Percentiles rank a stretch among this genome's conserved stretches.
phyloP scores from a whole-genome alignment of 64 coral and sea anemone genomes.

The Montipora sp. region DNA sequence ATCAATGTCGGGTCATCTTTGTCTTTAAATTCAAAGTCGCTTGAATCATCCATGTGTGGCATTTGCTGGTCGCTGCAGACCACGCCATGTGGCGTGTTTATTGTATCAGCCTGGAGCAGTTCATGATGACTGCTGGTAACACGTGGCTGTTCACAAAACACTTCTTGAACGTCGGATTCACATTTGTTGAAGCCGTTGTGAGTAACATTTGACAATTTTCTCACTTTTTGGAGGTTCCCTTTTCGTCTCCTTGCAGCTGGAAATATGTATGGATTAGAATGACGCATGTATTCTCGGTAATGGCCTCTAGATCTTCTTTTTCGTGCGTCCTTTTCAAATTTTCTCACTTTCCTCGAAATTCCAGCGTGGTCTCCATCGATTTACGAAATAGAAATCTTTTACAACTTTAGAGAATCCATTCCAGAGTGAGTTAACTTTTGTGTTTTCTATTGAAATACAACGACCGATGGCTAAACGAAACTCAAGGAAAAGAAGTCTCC shows the following conservation, averaged over 20 bases:
- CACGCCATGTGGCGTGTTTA: too few species aligned
- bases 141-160: conserved; percentile 51
- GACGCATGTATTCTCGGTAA: conserved; percentile 66
- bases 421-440: too few species aligned
- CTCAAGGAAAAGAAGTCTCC: too few species aligned
- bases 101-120: too few species aligned
- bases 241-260: conserved; percentile 59
- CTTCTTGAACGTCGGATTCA: conserved; percentile 57
- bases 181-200: conserved; percentile 42
- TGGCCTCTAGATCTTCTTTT: conserved; percentile 40
- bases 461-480: too few species aligned
- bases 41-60: too few species aligned
- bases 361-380: background rate
- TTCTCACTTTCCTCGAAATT: conserved; percentile 16
- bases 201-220: conserved; percentile 35
- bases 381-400: conserved; percentile 10
- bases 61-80: too few species aligned
- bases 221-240: conserved; percentile 38
- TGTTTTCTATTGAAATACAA: too few species aligned
- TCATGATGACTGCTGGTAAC: too few species aligned
- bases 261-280: conserved; percentile 61
- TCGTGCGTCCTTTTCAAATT: conserved; percentile 32
- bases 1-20: too few species aligned
- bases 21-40: too few species aligned
- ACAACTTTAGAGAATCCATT: background rate